Conservation (phyloP, 2,113 vertebrate genomes). For the Myocastor coypus region DNA sequence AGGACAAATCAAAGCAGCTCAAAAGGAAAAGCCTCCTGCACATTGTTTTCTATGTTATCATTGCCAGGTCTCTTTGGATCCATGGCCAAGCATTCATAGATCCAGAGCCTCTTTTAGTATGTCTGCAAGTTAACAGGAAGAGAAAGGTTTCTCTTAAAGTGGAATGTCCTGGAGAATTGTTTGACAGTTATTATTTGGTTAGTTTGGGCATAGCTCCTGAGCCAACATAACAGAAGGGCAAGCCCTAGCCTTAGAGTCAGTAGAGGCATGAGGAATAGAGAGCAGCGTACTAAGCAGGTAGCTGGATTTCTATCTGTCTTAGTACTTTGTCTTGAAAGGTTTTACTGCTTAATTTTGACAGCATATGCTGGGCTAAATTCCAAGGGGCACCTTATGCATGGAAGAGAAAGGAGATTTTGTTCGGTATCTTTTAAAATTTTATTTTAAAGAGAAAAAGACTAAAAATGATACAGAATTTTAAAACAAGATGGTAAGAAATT, state of each 20-base stretch:
- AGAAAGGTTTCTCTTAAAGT: constrained; percentile 14
- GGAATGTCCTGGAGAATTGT: constrained; percentile 47
- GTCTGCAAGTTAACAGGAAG: neutral
- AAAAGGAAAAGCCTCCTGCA: neutral
- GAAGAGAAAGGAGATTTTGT: constrained; percentile 18
- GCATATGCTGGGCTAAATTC: neutral
- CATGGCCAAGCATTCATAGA: neutral
- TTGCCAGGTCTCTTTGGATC: neutral
- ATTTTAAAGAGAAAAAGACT: no score
- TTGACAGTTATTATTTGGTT: constrained; percentile 21
- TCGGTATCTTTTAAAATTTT: neutral
- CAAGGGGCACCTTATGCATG: neutral
- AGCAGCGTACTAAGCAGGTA: neutral
- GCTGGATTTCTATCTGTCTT: neutral
- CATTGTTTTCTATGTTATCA: neutral
- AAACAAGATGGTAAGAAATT: no score
- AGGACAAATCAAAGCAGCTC: neutral
- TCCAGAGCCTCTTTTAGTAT: neutral
- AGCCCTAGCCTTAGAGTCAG: neutral
- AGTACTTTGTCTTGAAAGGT: neutral
- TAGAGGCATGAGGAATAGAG: neutral
- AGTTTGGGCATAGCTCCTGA: neutral
- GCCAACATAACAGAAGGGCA: neutral
- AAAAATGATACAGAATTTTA: no score
- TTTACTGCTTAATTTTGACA: neutral